Base-by-base conservation (phyloP, 2,113 vertebrate genomes). In the Pangasianodon gigas region DNA sequence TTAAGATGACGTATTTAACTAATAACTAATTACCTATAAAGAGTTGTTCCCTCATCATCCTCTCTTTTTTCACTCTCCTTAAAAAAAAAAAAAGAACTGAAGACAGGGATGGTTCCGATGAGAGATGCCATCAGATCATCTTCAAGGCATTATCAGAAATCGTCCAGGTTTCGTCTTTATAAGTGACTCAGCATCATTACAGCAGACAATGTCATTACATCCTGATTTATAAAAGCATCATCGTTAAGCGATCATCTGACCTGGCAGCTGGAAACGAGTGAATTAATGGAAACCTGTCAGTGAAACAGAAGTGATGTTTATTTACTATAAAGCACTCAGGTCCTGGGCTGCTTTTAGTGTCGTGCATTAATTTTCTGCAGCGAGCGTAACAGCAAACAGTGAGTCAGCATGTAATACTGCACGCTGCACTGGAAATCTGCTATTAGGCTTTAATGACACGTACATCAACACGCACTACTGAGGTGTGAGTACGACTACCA, bases 321-420 rank as follows among this genome's bases (percentile, higher is more conserved):
- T 80, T 88, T 80, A 79, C 56, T 65, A 21, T 62, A 41, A 26
- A 79, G 24, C 14, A 6, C 74, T 51, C 9, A 0, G 3, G 54
- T 87, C 37, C 10, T 62, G 71, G 24, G 58, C 19, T 41, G 37
- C 32, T 32, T 32, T 6, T 26, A 58, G 26, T 13, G 56, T 37
- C 44, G 4, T 52, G 74, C 56, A 37, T 62, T 65, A 65, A 62
- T 65, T 80, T 62, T 11, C 86, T 6, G 51, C 52, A 7, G 51
- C 9, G 69, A 87, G 32, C 9, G 74, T 87, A 58, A 77, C 32
- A 41, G 85, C 46, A 87, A 87, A 58, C 69, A 48, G 87, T 81
- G 75, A 81, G 56, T 88, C 75, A 88, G 26, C 56, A 4, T 14
- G 29, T 29, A 26, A 21, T 21, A 8, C 7, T 21, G 37, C 37